Evolutionary conservation across 1,140 invertebrate genomes (phyloP), one percentile per base, ranked within the genome.

Genomic region (Apis mellifera): DNA sequence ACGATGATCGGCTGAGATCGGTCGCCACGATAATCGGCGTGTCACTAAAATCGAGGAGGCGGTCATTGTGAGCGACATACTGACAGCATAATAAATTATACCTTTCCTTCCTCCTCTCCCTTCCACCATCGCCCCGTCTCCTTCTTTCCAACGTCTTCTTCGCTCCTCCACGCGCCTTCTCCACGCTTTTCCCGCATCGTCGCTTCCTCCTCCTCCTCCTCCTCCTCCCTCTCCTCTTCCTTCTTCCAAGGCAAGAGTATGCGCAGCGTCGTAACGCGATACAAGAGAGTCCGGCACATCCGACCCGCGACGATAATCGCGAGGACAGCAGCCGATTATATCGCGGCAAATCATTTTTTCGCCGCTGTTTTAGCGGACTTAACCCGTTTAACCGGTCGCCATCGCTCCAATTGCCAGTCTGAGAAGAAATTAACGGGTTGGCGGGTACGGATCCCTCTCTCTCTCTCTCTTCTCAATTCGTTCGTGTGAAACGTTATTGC

Each of bases 1-100:
- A 93, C 90, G 92, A 93, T 92, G 92, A 93, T 93, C 92, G 91
- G 91, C 74, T 74, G 91, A 93, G 93, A 93, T 93, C 90, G 90
- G 89, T 83, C 84, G 88, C 75, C 81, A 83, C 86, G 92, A 94
- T 94, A 93, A 93, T 92, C 90, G 88, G 69, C 90, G 89, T 92
- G 93, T 94, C 92, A 92, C 90, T 89, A 91, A 91, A 93, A 93
- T 93, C 90, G 89, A 92, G 90, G 89, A 93, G 92, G 91, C 90
- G 91, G 92, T 92, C 92, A 93, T 92, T 91, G 88, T 91, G 90
- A 92, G 89, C 92, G 92, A 93, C 91, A 92, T 91, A 93, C 91
- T 92, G 92, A 93, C 93, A 93, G 92, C 90, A 92, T 93, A 92
- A 93, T 93, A 93, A 92, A 93, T 93, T 92, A 93, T 92, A 42